Evolutionary conservation across 1,140 invertebrate genomes (phyloP), one percentile per base, ranked within the genome.

Genomic region (Metopolophium dirhodum): DNA sequence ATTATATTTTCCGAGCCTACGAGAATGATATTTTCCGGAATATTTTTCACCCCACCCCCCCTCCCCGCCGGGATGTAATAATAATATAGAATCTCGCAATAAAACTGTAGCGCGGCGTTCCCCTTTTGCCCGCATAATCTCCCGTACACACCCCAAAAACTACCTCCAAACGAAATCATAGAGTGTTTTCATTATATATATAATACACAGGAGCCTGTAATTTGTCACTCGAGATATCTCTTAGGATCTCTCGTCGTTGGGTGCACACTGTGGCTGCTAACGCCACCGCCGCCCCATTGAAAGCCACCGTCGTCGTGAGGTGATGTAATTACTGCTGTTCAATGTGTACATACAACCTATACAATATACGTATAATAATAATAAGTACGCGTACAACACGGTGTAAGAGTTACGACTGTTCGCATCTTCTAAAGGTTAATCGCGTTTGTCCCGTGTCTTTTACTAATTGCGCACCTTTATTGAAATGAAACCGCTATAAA

Each of bases 11-110:
- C 68, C n/a, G 91, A 57, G 82, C 49, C 61, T 26, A 49, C n/a
- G 47, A 85, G 68, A 93, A 93, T 41, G 91, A 93, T 93, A 93
- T 93, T 93, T 93, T 93, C 91, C 82, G 91, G 91, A 93, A 93
- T 93, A 93, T 93, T 93, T 93, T 93, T 93, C 91, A 93, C 51
- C n/a, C 35, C 68, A 57, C 90, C 37, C 8, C 8, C 54, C 23
- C 41, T 45, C 83, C 22, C 22, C 20, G 23, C 51, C 18, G 14
- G 11, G 45, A 20, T 26, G 11, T 41, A 77, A 54, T 54, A 54
- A 54, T 54, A 22, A 68, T 41, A 77, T 30, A 20, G 35, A 57
- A 77, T 49, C 47, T 47, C 77, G 22, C 37, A 83, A 83, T 83
- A 91, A 91, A 93, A 93, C 91, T n/a, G 61, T 49, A 20, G 83